These are phyloP conservation scores for Hemicentrotus pulcherrimus DNA, from an alignment of 35 echinoderm and acorn worm species.

Conservation along the genomic window DNA sequence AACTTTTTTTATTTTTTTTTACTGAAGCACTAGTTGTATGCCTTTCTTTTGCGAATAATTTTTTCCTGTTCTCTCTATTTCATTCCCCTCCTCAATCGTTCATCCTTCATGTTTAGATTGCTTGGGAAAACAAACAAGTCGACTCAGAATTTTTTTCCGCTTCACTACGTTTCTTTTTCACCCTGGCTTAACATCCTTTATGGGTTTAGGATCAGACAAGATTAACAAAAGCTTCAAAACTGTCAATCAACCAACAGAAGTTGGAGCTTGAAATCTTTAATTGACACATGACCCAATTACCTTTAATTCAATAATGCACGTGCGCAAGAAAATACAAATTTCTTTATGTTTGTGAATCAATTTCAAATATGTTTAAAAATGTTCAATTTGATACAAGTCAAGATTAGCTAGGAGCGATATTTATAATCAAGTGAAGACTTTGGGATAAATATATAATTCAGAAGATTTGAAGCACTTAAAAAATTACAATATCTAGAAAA, in stretches of 20 bases:
- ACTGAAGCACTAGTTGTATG: too few relatives aligned
- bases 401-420: too few relatives aligned
- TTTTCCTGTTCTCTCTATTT: neutral
- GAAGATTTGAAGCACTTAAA: neutral
- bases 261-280: slow-evolving; percentile 21
- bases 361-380: too few relatives aligned
- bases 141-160: slow-evolving; percentile 23
- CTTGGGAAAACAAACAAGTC: slow-evolving; percentile 43
- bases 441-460: neutral
- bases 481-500: neutral
- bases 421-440: too few relatives aligned
- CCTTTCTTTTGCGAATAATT: neutral
- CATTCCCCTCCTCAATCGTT: neutral
- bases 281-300: slow-evolving; percentile 16
- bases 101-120: neutral
- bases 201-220: slow-evolving; percentile 26
- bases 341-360: neutral
- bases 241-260: slow-evolving; percentile 13
- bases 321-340: slow-evolving; percentile 22
- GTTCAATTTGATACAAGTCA: too few relatives aligned
- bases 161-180: slow-evolving; percentile 1
- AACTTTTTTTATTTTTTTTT: neutral
- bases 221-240: slow-evolving; percentile 29
- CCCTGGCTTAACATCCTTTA: slow-evolving; percentile 27
- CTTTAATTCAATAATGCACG: neutral